phyloP scores from a whole-genome alignment of 2,797 vertebrate species.

The Nothura maculosa region DNA sequence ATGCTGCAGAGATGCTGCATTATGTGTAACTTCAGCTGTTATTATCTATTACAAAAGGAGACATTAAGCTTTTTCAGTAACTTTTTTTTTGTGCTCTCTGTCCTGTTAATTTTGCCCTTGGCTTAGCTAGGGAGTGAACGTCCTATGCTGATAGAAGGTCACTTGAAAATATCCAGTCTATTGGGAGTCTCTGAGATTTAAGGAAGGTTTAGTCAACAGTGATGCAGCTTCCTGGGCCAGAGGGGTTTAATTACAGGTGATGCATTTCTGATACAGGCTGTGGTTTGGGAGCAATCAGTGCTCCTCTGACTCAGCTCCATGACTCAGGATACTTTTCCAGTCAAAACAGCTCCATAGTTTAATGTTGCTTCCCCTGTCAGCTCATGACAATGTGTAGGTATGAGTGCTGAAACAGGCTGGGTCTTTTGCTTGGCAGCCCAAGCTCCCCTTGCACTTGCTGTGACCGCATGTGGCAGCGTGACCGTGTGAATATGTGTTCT shows the following conservation, averaged over 20 bases:
- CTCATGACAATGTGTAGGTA: accelerated
- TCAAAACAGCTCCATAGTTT: neutral
- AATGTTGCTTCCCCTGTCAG: neutral
- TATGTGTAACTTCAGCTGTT: neutral
- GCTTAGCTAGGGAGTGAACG: neutral
- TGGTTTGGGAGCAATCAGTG: neutral
- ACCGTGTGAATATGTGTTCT: slow-evolving; percentile 60
- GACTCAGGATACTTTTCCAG: neutral
- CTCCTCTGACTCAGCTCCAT: neutral
- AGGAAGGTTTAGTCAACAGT: neutral
- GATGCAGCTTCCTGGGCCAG: neutral
- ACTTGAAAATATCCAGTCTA: neutral
- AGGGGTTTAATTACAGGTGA: neutral
- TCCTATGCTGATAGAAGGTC: neutral
- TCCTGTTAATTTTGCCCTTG: neutral
- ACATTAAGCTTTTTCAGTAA: neutral
- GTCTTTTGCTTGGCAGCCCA: neutral
- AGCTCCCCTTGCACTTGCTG: neutral
- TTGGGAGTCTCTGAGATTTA: neutral
- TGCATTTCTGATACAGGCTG: neutral
- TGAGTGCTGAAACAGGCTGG: neutral
- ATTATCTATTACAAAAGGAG: neutral
- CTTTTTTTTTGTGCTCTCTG: neutral
- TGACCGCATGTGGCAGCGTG: neutral
- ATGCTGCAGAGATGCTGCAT: neutral